Base-by-base conservation (phyloP, 2,888 invertebrate genomes). In the Stenolophus ochropezus region DNA sequence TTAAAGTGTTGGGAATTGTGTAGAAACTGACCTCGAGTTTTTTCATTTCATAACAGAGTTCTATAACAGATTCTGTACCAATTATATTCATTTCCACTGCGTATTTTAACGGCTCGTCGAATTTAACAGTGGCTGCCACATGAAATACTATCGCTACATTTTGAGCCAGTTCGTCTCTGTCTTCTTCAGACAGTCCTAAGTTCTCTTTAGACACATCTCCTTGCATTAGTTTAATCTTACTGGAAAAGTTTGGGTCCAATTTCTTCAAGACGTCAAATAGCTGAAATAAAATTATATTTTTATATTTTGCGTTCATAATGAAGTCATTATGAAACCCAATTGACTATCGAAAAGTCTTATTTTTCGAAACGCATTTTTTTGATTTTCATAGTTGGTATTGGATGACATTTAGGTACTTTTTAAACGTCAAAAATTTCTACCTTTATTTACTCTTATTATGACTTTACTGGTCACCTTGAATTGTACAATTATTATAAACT, bases 81-180 rank as follows among this genome's bases (percentile, higher is more conserved):
- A 93, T 89, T 80, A 96, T 93, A 87, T 96, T 96, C 91, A 96
- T 94, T 83, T 93, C 92, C 1, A 95, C 92, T 0, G 96, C 94
- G 11, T 92, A 89, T 86, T 92, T 91, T 61, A 96, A 91, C 0
- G 93, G 92, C 87, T 96, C 96, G 87, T 96, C 94, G 86, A 96
- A 96, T 88, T 94, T 93, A 65, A 96, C 93, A 0, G 96, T 96
- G 0, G 96, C 96, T 0, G 96, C 96, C 21, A 94, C 94, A 89
- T 96, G 96, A 89, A 96, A 95, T 21, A 96, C 95, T 42, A 96
- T 90, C 1, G 94, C 92, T 11, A 96, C 93, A 87, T 93, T 90
- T 84, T 93, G 91, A 47, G 89, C 88, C 1, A 93, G 87, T 33
- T 88, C 88, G 53, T 87, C 86, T 84, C 94, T 91, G 83, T 92